These are phyloP conservation scores for Microctenopoma lineatum DNA, from an alignment of 2,797 vertebrate species.

Conservation along the genomic window DNA sequence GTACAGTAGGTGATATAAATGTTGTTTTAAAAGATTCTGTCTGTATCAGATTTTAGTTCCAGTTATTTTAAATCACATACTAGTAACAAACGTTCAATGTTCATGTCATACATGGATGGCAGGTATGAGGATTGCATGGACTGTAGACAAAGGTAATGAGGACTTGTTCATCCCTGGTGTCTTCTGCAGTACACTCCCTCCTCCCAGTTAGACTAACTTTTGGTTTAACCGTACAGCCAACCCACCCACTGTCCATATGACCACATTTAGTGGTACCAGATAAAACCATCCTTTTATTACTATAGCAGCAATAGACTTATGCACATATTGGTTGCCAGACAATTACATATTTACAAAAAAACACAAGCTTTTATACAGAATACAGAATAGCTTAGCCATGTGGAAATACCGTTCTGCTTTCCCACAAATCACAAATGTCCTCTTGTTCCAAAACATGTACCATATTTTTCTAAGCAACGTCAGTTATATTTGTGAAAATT, in stretches of 20 bases:
- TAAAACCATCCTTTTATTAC: constrained; percentile 2
- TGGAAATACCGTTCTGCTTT: not conserved
- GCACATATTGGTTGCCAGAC: not conserved
- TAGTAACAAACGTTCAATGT: constrained; percentile 10
- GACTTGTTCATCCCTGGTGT: constrained; percentile 32
- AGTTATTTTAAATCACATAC: constrained; percentile 26
- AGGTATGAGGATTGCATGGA: constrained; percentile 17
- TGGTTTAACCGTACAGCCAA: constrained; percentile 28
- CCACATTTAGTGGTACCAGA: constrained; percentile 17
- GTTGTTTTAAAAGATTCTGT: not conserved
- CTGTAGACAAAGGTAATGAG: constrained; percentile 18
- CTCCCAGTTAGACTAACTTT: constrained; percentile 3
- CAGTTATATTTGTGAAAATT: not conserved
- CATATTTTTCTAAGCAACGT: constrained; percentile 8
- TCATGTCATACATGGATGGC: not conserved
- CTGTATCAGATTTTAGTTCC: not conserved
- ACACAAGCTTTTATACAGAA: constrained; percentile 5
- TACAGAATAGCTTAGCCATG: not conserved
- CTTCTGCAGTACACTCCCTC: constrained; percentile 17
- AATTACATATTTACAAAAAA: not conserved
- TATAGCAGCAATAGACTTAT: not conserved
- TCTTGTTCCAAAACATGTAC: constrained; percentile 5
- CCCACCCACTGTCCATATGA: constrained; percentile 46
- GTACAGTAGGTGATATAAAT: not conserved
- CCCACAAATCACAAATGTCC: constrained; percentile 5